phyloP scores from a whole-genome alignment of 2,888 invertebrate genomes.

The Acleris literana region DNA sequence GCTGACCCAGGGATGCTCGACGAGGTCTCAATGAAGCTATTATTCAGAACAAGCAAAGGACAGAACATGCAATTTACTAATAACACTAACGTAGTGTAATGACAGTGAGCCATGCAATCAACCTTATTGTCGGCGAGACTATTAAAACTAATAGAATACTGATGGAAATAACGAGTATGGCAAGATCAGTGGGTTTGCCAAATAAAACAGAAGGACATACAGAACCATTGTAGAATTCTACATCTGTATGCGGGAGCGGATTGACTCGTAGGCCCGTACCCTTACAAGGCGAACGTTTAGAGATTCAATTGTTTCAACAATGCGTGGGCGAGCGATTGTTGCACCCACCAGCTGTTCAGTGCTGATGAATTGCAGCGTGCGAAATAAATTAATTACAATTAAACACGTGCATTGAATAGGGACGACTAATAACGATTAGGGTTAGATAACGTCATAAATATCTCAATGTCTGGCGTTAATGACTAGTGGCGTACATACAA shows the following conservation, averaged over 20 bases:
- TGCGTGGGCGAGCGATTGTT: constrained; percentile 68
- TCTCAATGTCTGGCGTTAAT: background rate
- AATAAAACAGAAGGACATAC: constrained; percentile 21
- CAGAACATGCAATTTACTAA: constrained; percentile 16
- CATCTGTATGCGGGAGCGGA: constrained; percentile 26
- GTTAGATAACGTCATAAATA: constrained; percentile 24
- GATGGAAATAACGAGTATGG: constrained; percentile 10
- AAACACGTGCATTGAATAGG: constrained; percentile 56
- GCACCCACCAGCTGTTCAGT: constrained; percentile 67
- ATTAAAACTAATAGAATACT: constrained; percentile 15
- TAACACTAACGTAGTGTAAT: constrained; percentile 17
- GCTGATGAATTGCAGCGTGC: constrained; percentile 68
- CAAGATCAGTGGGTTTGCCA: constrained; percentile 20
- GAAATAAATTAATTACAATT: constrained; percentile 70
- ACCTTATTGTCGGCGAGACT: constrained; percentile 13
- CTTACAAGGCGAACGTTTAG: constrained; percentile 59
- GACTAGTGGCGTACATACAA: background rate
- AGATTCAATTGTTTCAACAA: constrained; percentile 63
- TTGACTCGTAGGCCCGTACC: constrained; percentile 57
- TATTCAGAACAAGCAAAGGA: constrained; percentile 12
- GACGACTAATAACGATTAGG: constrained; percentile 45
- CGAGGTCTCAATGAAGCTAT: constrained; percentile 13
- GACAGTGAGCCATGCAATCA: constrained; percentile 18
- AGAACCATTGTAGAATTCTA: too few species aligned
- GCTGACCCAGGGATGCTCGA: constrained; percentile 1